Conservation (phyloP, 2,888 invertebrate genomes). For the Torymus tubicola region DNA sequence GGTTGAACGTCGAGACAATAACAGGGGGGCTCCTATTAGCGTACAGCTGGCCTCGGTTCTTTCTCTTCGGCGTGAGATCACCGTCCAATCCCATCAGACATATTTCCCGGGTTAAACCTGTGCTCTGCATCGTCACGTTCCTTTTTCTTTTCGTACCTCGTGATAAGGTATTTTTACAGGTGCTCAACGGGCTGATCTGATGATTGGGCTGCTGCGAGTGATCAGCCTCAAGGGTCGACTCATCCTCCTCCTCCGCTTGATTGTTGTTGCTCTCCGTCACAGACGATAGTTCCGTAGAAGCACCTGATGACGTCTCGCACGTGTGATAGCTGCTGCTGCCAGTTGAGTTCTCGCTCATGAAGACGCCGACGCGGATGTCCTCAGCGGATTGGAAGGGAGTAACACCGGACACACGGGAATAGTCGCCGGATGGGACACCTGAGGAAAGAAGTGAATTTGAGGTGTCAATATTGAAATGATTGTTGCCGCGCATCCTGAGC, state of each 20-base stretch:
- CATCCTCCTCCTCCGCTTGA: constrained; percentile 67
- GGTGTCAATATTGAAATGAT: constrained; percentile 60
- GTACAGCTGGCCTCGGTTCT: constrained; percentile 78
- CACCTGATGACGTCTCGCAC: constrained; percentile 61
- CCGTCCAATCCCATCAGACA: constrained; percentile 81
- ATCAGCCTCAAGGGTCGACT: constrained; percentile 72
- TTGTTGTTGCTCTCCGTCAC: constrained; percentile 4
- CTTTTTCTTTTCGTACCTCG: constrained; percentile 72
- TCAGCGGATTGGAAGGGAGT: constrained; percentile 86
- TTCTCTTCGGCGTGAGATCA: constrained; percentile 81
- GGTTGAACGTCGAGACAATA: constrained; percentile 41
- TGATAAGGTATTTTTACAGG: constrained; percentile 61
- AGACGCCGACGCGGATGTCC: constrained; percentile 76
- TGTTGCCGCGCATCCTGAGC: constrained; percentile 64
- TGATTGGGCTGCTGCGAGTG: constrained; percentile 60
- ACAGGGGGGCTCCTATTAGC: constrained; percentile 76
- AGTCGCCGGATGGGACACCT: constrained; percentile 68
- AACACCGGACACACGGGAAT: constrained; percentile 83
- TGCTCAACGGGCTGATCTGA: constrained; percentile 72
- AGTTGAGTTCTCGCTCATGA: constrained; percentile 67
- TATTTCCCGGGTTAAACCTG: constrained; percentile 85
- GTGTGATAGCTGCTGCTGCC: constrained; percentile 69
- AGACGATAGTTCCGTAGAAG: constrained; percentile 16
- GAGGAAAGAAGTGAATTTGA: constrained; percentile 66
- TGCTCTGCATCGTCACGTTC: constrained; percentile 64